These are phyloP conservation scores for Sialis fuliginosa DNA, from an alignment of 2,888 invertebrate species.

Conservation along the genomic window DNA sequence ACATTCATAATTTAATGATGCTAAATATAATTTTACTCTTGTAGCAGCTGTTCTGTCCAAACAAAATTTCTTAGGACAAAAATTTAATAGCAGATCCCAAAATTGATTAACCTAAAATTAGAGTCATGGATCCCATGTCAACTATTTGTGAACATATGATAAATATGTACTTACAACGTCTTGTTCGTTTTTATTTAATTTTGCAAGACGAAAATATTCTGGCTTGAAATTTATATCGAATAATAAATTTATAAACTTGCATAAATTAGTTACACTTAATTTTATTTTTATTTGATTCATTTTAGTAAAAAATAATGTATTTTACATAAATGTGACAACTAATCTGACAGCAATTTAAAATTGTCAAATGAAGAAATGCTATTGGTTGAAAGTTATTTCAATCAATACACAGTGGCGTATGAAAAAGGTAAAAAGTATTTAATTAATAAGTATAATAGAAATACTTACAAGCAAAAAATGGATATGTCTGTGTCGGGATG, in stretches of 20 bases:
- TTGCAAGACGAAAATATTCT: constrained; percentile 22
- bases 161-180: constrained; percentile 17
- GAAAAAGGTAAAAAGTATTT: constrained; percentile 7
- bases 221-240: constrained; percentile 17
- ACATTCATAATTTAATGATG: constrained; percentile 18
- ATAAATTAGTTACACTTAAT: constrained; percentile 19
- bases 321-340: too few relatives aligned
- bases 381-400: too few relatives aligned
- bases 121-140: constrained; percentile 1
- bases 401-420: too few relatives aligned
- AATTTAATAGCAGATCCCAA: constrained; percentile 17
- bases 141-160: not conserved
- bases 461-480: too few relatives aligned
- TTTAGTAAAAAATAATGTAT: not conserved
- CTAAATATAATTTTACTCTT: constrained; percentile 19
- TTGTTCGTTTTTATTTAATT: constrained; percentile 17
- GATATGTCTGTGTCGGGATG: too few relatives aligned
- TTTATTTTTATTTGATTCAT: constrained; percentile 19
- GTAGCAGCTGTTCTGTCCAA: constrained; percentile 11
- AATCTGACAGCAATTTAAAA: too few relatives aligned
- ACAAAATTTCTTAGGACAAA: constrained; percentile 8
- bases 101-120: constrained; percentile 12
- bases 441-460: constrained; percentile 1
- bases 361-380: too few relatives aligned
- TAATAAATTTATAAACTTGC: constrained; percentile 19